These are phyloP conservation scores for Hedya salicella DNA, from an alignment of 2,888 invertebrate genomes.

Conservation along the genomic window DNA sequence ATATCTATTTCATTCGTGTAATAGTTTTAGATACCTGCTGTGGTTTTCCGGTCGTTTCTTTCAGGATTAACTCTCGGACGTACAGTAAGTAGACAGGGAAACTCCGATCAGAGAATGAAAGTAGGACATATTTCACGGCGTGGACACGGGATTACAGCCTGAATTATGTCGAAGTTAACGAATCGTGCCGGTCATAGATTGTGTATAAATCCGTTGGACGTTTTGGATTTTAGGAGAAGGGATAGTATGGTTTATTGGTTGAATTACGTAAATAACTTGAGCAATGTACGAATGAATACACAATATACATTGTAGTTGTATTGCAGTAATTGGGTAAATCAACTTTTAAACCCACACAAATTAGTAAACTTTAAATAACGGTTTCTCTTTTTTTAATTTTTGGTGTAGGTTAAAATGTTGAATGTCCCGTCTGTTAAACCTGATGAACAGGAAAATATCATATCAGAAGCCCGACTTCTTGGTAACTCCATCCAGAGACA, in stretches of 20 bases:
- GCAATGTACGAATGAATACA: too few relatives aligned
- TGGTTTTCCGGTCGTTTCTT: slow-evolving; percentile 15
- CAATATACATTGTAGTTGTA: too few relatives aligned
- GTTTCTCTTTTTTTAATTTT: too few relatives aligned
- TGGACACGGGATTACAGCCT: slow-evolving; percentile 41
- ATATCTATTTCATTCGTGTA: not conserved
- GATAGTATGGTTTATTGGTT: not conserved
- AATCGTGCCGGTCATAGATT: slow-evolving; percentile 34
- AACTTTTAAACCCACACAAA: too few relatives aligned
- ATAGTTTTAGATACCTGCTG: not conserved
- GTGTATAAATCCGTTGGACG: slow-evolving; percentile 29
- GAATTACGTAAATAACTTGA: not conserved
- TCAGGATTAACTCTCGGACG: slow-evolving; percentile 35
- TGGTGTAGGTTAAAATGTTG: too few relatives aligned
- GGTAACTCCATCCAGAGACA: too few relatives aligned
- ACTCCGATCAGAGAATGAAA: slow-evolving; percentile 36
- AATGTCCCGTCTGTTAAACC: too few relatives aligned
- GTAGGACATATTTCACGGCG: slow-evolving; percentile 41
- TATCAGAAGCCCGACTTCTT: too few relatives aligned
- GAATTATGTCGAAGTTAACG: slow-evolving; percentile 40
- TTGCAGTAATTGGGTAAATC: too few relatives aligned
- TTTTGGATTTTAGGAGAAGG: slow-evolving; percentile 9
- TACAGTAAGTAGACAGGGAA: slow-evolving; percentile 36
- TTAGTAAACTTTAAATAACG: too few relatives aligned
- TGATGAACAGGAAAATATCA: too few relatives aligned